Evolutionary conservation across 2,888 invertebrate species (phyloP).

Genomic region (Capitulum mitella): DNA sequence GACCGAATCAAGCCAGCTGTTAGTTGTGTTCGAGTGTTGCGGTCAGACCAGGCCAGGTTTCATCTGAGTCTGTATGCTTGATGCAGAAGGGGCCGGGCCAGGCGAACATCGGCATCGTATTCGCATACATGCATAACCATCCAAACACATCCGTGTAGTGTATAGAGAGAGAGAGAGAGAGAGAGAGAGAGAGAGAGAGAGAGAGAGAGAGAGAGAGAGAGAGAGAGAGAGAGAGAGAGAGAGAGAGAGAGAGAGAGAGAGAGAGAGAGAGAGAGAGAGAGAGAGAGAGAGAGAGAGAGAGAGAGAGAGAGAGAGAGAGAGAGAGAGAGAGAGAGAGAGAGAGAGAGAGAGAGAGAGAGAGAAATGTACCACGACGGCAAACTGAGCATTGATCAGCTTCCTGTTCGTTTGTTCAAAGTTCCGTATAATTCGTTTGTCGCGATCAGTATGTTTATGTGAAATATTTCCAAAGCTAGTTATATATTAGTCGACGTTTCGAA

Average conservation of each 20-base stretch:
- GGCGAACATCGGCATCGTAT: background rate
- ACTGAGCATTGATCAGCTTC: too few species aligned
- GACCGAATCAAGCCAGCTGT: background rate
- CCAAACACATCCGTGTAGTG: too few species aligned
- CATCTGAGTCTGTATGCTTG: background rate
- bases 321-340: slow-evolving; percentile 1
- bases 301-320: slow-evolving; percentile 7
- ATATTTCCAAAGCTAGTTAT: too few species aligned
- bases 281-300: slow-evolving; percentile 13
- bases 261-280: slow-evolving; percentile 2
- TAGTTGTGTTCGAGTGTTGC: background rate
- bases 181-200: background rate
- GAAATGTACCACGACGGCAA: too few species aligned
- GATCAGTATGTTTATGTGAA: too few species aligned
- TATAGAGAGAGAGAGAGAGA: background rate
- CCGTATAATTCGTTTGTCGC: too few species aligned
- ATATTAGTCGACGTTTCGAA: too few species aligned
- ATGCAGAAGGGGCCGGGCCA: background rate
- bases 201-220: background rate
- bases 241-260: background rate
- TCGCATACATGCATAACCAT: background rate
- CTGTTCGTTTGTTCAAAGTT: too few species aligned
- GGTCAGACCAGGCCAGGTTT: background rate
- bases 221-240: background rate
- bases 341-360: slow-evolving; percentile 1